These are phyloP conservation scores for Diarsia brunnea DNA, from an alignment of 2,888 invertebrate genomes.

Conservation along the genomic window DNA sequence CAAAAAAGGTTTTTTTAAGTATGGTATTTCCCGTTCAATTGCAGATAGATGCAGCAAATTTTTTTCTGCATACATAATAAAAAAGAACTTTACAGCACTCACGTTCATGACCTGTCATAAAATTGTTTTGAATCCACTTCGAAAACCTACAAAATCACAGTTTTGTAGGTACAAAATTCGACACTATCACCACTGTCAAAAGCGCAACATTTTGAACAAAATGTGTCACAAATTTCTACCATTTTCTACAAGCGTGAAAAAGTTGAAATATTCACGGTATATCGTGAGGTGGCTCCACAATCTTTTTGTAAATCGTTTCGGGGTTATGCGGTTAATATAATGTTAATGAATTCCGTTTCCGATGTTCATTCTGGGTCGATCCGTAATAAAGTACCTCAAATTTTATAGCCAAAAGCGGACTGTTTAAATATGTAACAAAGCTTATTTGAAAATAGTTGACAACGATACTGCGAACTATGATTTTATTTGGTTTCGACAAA, in stretches of 20 bases:
- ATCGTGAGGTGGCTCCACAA: constrained; percentile 53
- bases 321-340: constrained; percentile 66
- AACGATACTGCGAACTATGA: constrained; percentile 1
- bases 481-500: constrained; percentile 2
- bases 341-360: constrained; percentile 69
- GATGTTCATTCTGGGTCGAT: constrained; percentile 66
- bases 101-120: background rate
- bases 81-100: background rate
- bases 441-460: constrained; percentile 51
- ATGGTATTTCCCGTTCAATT: background rate
- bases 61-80: background rate
- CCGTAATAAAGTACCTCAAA: constrained; percentile 53
- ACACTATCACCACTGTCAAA: background rate
- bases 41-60: background rate
- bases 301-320: constrained; percentile 57
- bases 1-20: no score
- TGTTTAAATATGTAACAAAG: constrained; percentile 56
- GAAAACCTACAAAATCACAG: background rate
- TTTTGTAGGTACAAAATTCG: background rate
- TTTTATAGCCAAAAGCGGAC: constrained; percentile 40
- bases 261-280: constrained; percentile 46
- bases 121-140: background rate
- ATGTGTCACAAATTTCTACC: constrained; percentile 5
- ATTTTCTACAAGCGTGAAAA: constrained; percentile 29
- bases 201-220: constrained; percentile 16